Evolutionary conservation across 2,888 invertebrate genomes (phyloP), one percentile per base, ranked within the genome.

Genomic region (Eumacrocentrus americanus): DNA sequence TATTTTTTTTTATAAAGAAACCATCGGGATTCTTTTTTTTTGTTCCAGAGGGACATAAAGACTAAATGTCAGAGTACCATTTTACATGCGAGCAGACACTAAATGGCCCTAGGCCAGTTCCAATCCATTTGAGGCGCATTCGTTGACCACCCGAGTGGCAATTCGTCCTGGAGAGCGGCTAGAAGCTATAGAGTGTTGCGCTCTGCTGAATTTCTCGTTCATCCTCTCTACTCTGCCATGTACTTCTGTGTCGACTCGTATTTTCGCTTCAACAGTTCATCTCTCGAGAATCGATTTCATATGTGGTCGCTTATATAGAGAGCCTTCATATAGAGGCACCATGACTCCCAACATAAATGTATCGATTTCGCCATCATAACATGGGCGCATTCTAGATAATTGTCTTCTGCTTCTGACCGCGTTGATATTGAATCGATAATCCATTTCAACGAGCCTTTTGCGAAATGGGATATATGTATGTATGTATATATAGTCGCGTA

Each of bases 41-140:
- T n/a, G n/a, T n/a, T n/a, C n/a, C 5, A 29, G 29, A 29, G 5
- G 29, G 9, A 29, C 4, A 29, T 6, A 29, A 29, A 29, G 4
- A 29, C 9, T 29, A 29, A 4, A 29, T 29, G 29, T 6, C n/a
- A 29, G 29, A 29, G 29, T 4, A 38, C 5, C 2, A 52, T 37
- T 52, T 53, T 40, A 42, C 16, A 25, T 25, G 38, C 42, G 29
- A 29, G 37, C 46, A 60, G 40, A 54, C 56, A 60, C 61, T 62
- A 62, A 66, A 64, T 58, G 61, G 51, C 65, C 55, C 52, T 25
- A 58, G 44, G 62, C 60, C 47, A 52, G 58, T 67, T 67, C 60
- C 67, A 62, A 60, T 63, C 65, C 63, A 65, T 67, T 67, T 67
- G 62, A 58, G 60, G 40, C 60, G 57, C 57, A 52, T 54, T 65